A percentile compares a stretch with the other conserved stretches of the same genome.
Conservation (phyloP, 2,797 vertebrate species). For the Pteronotus mesoamericanus region DNA sequence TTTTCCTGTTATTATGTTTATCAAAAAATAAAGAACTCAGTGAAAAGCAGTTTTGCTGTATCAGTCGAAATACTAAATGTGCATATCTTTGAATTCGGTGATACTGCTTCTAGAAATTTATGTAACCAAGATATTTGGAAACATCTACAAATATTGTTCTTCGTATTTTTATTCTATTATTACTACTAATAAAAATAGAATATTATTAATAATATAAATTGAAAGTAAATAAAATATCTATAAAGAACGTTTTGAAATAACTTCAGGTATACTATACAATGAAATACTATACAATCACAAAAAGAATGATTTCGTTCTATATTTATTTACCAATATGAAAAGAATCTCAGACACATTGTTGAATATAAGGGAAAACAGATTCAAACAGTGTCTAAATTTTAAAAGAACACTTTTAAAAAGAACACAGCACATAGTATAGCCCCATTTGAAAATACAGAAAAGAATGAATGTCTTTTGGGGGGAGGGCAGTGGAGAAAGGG, state of each 20-base stretch:
- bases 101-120: conserved; percentile 19
- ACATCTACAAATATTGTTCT: neutral
- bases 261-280: neutral
- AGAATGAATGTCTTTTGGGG: neutral
- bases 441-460: neutral
- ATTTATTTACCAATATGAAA: conserved; percentile 28
- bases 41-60: neutral
- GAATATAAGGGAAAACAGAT: conserved; percentile 14
- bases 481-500: neutral
- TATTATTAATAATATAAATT: neutral
- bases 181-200: neutral
- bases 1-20: neutral
- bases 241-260: neutral
- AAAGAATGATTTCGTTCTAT: neutral
- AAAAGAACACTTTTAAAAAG: conserved; percentile 3
- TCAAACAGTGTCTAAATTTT: neutral
- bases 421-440: neutral
- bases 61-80: neutral
- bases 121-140: neutral
- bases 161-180: conserved; percentile 2
- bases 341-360: neutral
- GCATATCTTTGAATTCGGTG: neutral
- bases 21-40: neutral
- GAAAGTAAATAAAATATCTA: conserved; percentile 21
- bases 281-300: neutral